Conservation (phyloP, 2,888 invertebrate species). For the Steinernema hermaphroditum region DNA sequence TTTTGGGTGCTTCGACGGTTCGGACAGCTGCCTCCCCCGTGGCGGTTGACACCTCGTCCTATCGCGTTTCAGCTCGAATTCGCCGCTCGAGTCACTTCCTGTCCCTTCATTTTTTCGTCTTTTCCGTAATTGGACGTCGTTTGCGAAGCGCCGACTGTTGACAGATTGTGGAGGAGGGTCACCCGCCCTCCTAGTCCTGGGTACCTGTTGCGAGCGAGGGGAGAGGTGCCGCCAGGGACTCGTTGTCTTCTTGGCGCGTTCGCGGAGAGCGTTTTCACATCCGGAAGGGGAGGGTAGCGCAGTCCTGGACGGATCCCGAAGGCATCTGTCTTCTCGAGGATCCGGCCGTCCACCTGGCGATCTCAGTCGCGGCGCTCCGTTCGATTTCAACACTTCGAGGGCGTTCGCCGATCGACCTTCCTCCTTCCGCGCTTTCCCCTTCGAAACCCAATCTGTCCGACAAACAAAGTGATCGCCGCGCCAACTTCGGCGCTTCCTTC, state of each 20-base stretch:
- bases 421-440: neutral
- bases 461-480: slow-evolving; percentile 23
- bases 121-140: neutral
- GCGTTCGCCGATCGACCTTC: neutral
- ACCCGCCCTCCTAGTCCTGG: neutral
- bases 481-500: slow-evolving; percentile 20
- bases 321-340: neutral
- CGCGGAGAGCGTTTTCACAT: neutral
- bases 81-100: slow-evolving; percentile 6
- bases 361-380: slow-evolving; percentile 9
- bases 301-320: slow-evolving; percentile 1
- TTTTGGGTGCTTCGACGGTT: slow-evolving; percentile 16
- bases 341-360: slow-evolving; percentile 2
- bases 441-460: slow-evolving; percentile 8
- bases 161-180: slow-evolving; percentile 18
- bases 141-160: neutral
- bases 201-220: neutral
- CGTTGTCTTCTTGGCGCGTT: neutral
- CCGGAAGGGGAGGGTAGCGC: neutral
- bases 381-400: slow-evolving; percentile 14
- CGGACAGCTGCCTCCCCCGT: slow-evolving; percentile 17
- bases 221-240: neutral
- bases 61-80: slow-evolving; percentile 18
- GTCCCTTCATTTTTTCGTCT: neutral
- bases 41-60: slow-evolving; percentile 19